Evolutionary conservation across 2,797 vertebrate species (phyloP).

Genomic region (Cirrhinus mrigala): DNA sequence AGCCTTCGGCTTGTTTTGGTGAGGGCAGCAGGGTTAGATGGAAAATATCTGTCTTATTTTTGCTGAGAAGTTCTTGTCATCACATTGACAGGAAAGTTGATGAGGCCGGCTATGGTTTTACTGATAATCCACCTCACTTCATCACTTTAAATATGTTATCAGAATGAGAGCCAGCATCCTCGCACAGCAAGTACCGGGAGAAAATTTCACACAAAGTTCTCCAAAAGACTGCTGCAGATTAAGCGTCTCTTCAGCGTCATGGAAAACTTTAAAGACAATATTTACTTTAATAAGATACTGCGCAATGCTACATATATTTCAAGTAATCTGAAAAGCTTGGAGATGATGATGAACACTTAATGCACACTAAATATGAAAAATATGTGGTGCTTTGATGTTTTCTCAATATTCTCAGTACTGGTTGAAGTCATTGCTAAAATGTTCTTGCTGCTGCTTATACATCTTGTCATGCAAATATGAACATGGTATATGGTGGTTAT

Average conservation of each 20-base stretch:
- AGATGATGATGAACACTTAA: not conserved
- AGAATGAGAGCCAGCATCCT: constrained; percentile 21
- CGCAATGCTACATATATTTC: not conserved
- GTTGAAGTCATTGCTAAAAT: not conserved
- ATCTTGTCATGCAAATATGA: not conserved
- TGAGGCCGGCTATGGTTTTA: constrained; percentile 4
- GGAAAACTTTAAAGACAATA: not conserved
- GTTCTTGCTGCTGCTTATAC: not conserved
- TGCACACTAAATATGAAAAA: not conserved
- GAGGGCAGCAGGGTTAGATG: not conserved
- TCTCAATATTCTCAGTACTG: not conserved
- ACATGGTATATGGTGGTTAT: not conserved
- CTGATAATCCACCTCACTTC: constrained; percentile 38
- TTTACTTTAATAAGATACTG: not conserved
- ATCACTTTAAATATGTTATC: constrained; percentile 16
- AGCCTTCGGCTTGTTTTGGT: constrained; percentile 6
- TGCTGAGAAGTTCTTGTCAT: constrained; percentile 36
- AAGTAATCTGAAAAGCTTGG: not conserved
- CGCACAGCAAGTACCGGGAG: not conserved
- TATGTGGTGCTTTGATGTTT: not conserved
- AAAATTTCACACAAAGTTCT: constrained; percentile 24
- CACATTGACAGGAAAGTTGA: constrained; percentile 28
- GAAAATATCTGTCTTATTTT: constrained; percentile 14
- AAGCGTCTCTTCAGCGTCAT: not conserved
- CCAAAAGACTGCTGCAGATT: not conserved